phyloP scores from a whole-genome alignment of 1,140 invertebrate species.

The Lineus longissimus region DNA sequence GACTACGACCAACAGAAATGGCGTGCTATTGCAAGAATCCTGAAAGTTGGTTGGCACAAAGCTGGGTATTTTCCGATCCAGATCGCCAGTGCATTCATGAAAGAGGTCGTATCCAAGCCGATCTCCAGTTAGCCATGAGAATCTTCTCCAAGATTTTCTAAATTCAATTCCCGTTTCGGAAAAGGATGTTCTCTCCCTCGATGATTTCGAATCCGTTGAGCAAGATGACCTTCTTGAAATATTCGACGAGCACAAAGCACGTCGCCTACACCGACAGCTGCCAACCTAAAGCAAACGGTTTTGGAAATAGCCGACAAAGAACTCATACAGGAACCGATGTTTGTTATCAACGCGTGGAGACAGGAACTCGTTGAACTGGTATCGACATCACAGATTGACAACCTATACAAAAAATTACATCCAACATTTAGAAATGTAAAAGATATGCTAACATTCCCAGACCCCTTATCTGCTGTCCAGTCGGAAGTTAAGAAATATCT shows the following conservation, averaged over 20 bases:
- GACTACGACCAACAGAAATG: constrained; percentile 8
- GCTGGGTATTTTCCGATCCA: constrained; percentile 4
- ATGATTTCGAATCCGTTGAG: too few relatives aligned
- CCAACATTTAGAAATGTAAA: background rate
- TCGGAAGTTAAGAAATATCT: background rate
- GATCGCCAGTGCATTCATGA: background rate
- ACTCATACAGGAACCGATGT: background rate
- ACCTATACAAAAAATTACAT: background rate
- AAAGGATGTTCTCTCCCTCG: background rate
- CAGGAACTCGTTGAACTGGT: background rate
- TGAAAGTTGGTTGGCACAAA: background rate
- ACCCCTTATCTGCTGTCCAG: background rate
- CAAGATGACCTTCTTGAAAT: too few relatives aligned
- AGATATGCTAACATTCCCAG: background rate
- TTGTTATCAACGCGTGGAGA: background rate
- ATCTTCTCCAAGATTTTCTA: background rate
- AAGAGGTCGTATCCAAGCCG: background rate
- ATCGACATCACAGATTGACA: background rate
- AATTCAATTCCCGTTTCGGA: background rate
- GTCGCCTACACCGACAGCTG: background rate
- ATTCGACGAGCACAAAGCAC: background rate
- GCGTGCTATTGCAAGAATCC: constrained; percentile 1
- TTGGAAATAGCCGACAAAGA: background rate
- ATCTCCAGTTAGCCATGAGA: background rate
- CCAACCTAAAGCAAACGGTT: background rate